Evolutionary conservation across 64 coral and sea anemone genomes (phyloP).

Genomic region (Pachyseris speciosa): DNA sequence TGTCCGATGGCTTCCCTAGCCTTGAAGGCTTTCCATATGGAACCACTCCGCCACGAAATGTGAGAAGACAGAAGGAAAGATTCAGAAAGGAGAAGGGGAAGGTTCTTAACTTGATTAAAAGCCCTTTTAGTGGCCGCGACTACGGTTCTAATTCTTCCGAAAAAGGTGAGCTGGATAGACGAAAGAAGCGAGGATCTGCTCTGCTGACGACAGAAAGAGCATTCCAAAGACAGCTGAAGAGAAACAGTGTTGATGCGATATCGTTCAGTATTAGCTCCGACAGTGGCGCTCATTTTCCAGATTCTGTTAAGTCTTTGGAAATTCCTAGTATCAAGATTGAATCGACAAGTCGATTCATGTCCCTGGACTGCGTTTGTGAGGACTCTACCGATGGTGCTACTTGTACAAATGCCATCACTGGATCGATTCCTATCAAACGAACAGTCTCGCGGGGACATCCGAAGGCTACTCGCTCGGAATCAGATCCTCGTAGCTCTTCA

Average conservation of each 20-base stretch:
- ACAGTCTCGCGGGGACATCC: neutral
- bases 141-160: neutral
- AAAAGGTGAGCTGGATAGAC: constrained; percentile 67
- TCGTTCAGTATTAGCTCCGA: neutral
- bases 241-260: constrained; percentile 64
- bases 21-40: constrained; percentile 52
- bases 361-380: constrained; percentile 73
- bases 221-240: constrained; percentile 80
- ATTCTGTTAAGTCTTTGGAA: constrained; percentile 56
- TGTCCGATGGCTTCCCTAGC: constrained; percentile 36
- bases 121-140: constrained; percentile 44
- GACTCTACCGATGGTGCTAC: constrained; percentile 9
- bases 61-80: constrained; percentile 77
- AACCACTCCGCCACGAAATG: constrained; percentile 84
- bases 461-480: constrained; percentile 62
- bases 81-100: constrained; percentile 65
- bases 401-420: neutral
- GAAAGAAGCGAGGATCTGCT: constrained; percentile 60
- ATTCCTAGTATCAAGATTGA: constrained; percentile 89
- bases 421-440: constrained; percentile 13
- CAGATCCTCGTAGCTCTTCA: constrained; percentile 29
- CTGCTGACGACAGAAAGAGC: constrained; percentile 69
- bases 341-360: constrained; percentile 78
- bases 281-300: neutral
- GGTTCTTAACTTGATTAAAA: constrained; percentile 40